Conservation (phyloP, 2,797 vertebrate species). For the Atherinosoma microstoma region DNA sequence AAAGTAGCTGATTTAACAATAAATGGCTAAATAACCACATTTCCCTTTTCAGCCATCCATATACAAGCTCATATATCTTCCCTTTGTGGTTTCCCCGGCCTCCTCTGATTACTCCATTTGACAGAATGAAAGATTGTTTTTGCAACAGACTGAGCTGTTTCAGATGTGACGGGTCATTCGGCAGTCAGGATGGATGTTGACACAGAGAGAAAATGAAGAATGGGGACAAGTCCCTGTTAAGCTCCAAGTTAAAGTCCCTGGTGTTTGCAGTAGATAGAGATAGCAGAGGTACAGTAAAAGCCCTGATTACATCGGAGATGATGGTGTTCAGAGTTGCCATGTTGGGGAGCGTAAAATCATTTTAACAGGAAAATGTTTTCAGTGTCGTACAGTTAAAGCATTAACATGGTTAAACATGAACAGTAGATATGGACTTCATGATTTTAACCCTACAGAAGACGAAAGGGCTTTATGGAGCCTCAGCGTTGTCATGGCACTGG, state of each 20-base stretch:
- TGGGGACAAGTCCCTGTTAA: constrained; percentile 49
- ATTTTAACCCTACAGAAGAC: constrained; percentile 3
- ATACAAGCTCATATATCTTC: constrained; percentile 41
- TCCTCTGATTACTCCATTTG: constrained; percentile 51
- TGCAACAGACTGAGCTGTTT: constrained; percentile 54
- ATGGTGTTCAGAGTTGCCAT: constrained; percentile 41
- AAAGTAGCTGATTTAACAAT: constrained; percentile 29
- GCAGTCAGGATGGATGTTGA: constrained; percentile 57
- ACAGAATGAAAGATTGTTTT: constrained; percentile 53
- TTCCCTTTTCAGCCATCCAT: constrained; percentile 18
- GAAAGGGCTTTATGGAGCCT: background rate
- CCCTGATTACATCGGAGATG: constrained; percentile 59
- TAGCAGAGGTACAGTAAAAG: constrained; percentile 36
- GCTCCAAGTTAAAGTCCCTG: constrained; percentile 37
- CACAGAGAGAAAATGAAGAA: constrained; percentile 50
- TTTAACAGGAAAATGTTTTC: constrained; percentile 52
- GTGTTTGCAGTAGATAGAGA: constrained; percentile 36
- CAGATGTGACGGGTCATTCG: constrained; percentile 50
- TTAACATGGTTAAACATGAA: constrained; percentile 38
- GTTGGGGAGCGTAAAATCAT: constrained; percentile 49
- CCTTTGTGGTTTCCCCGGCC: constrained; percentile 19
- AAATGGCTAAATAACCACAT: constrained; percentile 22
- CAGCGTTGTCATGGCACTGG: background rate
- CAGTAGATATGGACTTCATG: constrained; percentile 37
- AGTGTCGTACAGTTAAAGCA: constrained; percentile 36